A percentile compares a stretch with the other conserved stretches of the same genome.
These are phyloP conservation scores for Equus przewalskii DNA, from an alignment of 2,113 vertebrate species.

Conservation along the genomic window DNA sequence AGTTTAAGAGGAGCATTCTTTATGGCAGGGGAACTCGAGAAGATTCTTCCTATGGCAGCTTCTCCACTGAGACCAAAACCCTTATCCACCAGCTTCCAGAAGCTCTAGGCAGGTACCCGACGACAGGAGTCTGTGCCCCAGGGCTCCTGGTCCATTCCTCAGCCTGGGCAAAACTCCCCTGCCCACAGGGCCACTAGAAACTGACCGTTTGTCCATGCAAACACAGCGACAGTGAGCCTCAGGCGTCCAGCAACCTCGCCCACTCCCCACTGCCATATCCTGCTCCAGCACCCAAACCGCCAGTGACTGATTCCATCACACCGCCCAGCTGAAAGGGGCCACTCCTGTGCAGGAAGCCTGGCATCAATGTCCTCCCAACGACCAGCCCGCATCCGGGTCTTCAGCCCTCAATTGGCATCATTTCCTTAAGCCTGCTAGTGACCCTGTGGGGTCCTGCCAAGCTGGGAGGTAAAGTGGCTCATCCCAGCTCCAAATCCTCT, in stretches of 20 bases:
- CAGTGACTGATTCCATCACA: not conserved
- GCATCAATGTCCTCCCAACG: rapidly evolving
- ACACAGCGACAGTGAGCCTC: not conserved
- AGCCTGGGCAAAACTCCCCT: not conserved
- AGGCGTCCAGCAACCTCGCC: not conserved
- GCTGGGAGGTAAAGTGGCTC: not conserved
- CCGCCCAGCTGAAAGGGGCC: not conserved
- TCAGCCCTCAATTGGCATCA: not conserved
- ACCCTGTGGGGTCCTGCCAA: not conserved
- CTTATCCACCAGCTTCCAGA: not conserved
- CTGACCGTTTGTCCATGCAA: not conserved
- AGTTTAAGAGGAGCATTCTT: not conserved
- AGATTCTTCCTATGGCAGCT: not conserved
- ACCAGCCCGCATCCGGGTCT: rapidly evolving
- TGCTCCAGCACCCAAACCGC: not conserved
- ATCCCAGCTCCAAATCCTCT: not conserved
- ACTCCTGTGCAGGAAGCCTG: not conserved
- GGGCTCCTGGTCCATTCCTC: not conserved
- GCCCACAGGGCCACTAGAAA: not conserved
- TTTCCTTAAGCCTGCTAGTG: not conserved
- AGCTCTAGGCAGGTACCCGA: not conserved
- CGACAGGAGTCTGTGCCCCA: not conserved
- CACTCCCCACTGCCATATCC: not conserved
- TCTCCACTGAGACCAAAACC: not conserved
- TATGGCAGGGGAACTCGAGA: not conserved